Evolutionary conservation across 2,113 vertebrate species (phyloP).

Genomic region (Hemichromis elongatus): DNA sequence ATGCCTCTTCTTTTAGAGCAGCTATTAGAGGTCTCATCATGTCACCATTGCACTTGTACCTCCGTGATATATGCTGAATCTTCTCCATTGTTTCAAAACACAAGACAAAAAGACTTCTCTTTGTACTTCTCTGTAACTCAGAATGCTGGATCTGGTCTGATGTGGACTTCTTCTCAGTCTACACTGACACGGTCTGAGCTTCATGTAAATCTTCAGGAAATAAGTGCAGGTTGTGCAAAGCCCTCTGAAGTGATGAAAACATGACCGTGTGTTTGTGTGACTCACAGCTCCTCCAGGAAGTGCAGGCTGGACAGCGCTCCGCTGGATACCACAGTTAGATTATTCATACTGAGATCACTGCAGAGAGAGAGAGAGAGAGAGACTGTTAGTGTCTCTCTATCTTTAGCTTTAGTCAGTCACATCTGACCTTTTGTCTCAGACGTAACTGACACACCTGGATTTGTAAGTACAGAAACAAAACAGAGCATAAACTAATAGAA

Average conservation of each 20-base stretch:
- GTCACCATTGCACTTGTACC: not conserved
- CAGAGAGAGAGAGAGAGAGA: not conserved
- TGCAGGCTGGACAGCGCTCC: conserved; percentile 79
- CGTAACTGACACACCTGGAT: not conserved
- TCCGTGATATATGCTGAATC: not conserved
- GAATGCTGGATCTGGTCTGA: no score
- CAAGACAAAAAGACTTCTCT: no score
- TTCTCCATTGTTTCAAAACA: not conserved
- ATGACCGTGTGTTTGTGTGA: conserved; percentile 47
- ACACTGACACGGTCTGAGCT: not conserved
- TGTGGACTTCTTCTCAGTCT: not conserved
- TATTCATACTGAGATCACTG: conserved; percentile 97
- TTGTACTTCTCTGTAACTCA: no score
- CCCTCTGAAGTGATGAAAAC: not conserved
- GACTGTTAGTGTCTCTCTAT: not conserved
- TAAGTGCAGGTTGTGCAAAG: not conserved
- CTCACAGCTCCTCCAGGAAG: conserved; percentile 94
- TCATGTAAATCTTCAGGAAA: not conserved
- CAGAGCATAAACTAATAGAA: not conserved
- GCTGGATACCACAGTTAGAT: conserved; percentile 80
- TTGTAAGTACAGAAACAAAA: not conserved
- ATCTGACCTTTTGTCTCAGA: not conserved
- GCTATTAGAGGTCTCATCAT: not conserved
- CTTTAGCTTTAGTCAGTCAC: not conserved
- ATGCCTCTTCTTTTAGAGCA: not conserved